A percentile compares a stretch with the other conserved stretches of the same genome.
phyloP scores from a whole-genome alignment of 2,888 invertebrate species.

The Rhogogaster chlorosoma region DNA sequence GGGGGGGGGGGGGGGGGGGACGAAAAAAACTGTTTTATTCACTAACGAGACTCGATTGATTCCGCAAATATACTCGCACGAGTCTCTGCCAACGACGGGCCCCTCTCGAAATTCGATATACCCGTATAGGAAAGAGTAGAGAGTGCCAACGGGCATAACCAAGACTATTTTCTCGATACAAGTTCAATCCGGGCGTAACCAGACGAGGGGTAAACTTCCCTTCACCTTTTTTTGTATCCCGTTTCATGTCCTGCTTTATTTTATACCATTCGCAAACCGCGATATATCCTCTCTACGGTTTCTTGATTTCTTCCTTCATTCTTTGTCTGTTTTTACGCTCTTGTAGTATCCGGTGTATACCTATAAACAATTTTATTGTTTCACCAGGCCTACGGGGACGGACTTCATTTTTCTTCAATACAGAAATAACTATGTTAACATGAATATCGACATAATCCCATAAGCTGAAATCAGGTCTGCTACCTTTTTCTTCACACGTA shows the following conservation, averaged over 20 bases:
- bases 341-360: background rate
- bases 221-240: background rate
- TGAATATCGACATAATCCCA: background rate
- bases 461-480: background rate
- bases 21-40: background rate
- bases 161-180: constrained; percentile 33
- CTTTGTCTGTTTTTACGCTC: background rate
- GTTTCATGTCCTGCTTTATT: constrained; percentile 17
- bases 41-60: constrained; percentile 40
- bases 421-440: background rate
- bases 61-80: constrained; percentile 29
- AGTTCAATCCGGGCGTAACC: constrained; percentile 27
- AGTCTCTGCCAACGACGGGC: constrained; percentile 20
- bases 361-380: background rate
- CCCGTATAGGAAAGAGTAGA: constrained; percentile 9
- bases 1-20: background rate
- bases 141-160: constrained; percentile 40
- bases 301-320: background rate
- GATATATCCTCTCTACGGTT: background rate
- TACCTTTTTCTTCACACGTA: background rate
- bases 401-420: background rate
- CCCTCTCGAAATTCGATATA: constrained; percentile 35
- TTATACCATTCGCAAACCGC: background rate
- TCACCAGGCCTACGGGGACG: background rate
- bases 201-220: constrained; percentile 9